Conservation (phyloP, 37 sponge, comb jelly and placozoan genomes). For the Crambe crambe region DNA sequence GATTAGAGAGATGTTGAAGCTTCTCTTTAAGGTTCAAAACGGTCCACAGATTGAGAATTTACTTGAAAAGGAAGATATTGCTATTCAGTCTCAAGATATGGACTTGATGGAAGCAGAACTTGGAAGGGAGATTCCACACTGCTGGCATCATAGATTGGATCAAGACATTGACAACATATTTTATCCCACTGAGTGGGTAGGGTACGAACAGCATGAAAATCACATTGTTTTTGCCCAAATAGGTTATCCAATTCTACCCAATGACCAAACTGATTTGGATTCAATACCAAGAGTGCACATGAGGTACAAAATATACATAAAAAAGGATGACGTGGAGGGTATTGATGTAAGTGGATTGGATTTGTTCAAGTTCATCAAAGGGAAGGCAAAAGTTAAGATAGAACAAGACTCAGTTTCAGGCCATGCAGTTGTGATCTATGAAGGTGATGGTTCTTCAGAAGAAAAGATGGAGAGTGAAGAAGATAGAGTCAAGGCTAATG, state of each 20-base stretch:
- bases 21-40: no score
- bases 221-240: neutral
- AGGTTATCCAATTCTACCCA: neutral
- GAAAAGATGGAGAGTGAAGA: neutral
- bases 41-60: neutral
- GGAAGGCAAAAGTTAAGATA: no score
- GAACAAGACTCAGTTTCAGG: no score
- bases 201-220: neutral
- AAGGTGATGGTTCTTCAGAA: neutral
- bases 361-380: neutral
- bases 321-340: no score
- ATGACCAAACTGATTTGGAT: no score
- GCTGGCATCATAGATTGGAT: neutral
- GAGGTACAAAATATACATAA: no score
- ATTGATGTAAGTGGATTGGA: neutral
- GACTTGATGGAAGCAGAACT: neutral
- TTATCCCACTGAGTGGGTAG: neutral
- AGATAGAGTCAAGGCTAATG: neutral
- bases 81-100: neutral
- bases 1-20: no score
- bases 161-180: neutral
- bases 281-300: neutral
- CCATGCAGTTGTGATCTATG: no score
- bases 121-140: neutral
- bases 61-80: neutral